Conservation (phyloP, 2,888 invertebrate species). For the Tortricodes alternella region DNA sequence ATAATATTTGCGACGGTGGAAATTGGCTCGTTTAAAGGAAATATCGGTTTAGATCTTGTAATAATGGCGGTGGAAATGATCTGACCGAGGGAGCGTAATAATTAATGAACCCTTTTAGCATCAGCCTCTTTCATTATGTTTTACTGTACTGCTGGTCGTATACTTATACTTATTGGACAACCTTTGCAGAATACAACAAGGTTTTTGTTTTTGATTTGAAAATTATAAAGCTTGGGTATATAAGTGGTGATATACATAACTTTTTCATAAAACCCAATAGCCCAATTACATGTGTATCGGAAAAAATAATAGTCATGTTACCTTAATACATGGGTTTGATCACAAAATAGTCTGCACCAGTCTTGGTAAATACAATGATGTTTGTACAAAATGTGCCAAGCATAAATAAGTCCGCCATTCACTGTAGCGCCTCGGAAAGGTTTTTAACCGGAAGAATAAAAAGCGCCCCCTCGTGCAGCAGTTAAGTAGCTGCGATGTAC, state of each 20-base stretch:
- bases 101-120: not conserved
- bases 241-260: no score
- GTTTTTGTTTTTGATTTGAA: no score
- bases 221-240: no score
- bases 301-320: no score
- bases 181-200: no score
- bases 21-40: not conserved
- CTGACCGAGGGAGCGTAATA: not conserved
- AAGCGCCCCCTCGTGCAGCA: not conserved
- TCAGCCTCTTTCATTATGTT: no score
- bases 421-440: not conserved
- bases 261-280: no score
- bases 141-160: no score
- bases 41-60: not conserved
- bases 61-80: not conserved
- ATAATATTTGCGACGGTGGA: not conserved
- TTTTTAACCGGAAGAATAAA: not conserved
- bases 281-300: no score
- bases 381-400: not conserved
- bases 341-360: no score
- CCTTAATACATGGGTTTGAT: no score
- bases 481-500: constrained; percentile 1
- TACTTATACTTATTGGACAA: no score
- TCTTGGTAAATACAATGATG: not conserved
- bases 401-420: not conserved